Percentiles rank a stretch among this genome's conserved stretches.
phyloP scores from a whole-genome alignment of 1,140 invertebrate genomes.

The Chionoecetes opilio region DNA sequence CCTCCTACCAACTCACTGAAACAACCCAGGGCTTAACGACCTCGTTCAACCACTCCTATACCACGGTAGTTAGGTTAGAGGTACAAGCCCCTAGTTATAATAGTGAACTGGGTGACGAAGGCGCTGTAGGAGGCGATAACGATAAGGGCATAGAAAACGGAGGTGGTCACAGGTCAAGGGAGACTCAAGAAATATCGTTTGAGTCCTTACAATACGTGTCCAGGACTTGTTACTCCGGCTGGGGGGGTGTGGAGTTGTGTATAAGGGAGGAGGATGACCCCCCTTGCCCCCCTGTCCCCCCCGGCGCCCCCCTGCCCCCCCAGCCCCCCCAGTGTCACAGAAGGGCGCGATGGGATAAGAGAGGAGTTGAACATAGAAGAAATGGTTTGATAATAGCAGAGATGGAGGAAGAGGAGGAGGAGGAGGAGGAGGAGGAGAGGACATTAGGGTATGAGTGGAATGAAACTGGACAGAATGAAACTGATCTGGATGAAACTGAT shows the following conservation, averaged over 20 bases:
- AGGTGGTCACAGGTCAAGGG: neutral
- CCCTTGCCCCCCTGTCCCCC: neutral
- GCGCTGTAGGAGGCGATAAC: neutral
- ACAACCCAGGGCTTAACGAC: constrained; percentile 14
- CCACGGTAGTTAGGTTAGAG: constrained; percentile 43
- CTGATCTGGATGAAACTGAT: neutral
- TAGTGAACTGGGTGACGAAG: neutral
- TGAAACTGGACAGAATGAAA: neutral
- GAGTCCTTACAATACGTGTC: neutral
- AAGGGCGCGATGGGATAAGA: neutral
- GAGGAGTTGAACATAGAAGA: neutral
- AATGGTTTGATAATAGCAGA: neutral
- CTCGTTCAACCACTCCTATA: constrained; percentile 63
- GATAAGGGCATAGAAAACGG: neutral
- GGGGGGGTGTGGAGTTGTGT: constrained; percentile 67
- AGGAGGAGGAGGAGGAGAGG: neutral
- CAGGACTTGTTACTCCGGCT: constrained; percentile 19
- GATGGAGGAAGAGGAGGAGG: neutral
- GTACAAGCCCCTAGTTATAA: constrained; percentile 48
- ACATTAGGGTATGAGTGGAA: neutral
- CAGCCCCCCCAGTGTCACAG: neutral
- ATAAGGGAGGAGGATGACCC: constrained; percentile 55
- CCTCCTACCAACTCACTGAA: neutral
- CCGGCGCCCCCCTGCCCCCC: neutral
- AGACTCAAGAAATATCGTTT: neutral